Base-by-base conservation (phyloP, 2,888 invertebrate species). In the Leucoptera coffeella region DNA sequence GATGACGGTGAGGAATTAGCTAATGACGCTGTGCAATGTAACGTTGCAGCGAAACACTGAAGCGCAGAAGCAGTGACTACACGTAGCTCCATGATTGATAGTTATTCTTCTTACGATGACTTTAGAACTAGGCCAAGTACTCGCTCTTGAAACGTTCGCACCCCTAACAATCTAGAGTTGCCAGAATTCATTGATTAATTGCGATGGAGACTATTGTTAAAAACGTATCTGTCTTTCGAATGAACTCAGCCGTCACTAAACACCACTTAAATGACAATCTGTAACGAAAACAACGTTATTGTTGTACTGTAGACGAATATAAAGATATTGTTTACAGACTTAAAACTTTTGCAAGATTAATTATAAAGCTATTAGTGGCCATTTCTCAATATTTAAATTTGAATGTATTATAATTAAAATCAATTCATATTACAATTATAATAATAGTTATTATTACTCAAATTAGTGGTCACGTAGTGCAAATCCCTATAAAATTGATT, bases 121-220 rank as follows among this genome's bases (percentile, higher is more conserved):
- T 47, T 31, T 38, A 40, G 41, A 59, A 54, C 43, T 50, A 54
- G 62, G 64, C 59, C 64, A 67, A 62, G 64, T 55, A 32, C 50
- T 35, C 40, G 48, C 38, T 54, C 59, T 58, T 57, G 53, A 59
- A 49, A 57, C 37, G 53, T 53, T 54, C 48, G 48, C 50, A 52
- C 56, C 49, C 52, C 41, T 52, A 45, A 48, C 45, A 39, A 41
- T 43, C 35, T 34, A 32, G 35, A 40, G 40, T 40, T 62, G 61
- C 61, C 62, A 61, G 50, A 36, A 31, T n/a, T 32, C 29, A 31
- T 32, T 51, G 51, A 58, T 31, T 50, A 47, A 56, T 51, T 32
- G 37, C 33, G 27, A 30, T 29, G 26, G 36, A 33, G 31, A 26
- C 34, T 40, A 43, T 43, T 41, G 46, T 47, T 47, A 47, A 44